A percentile compares a stretch with the other conserved stretches of the same genome.
Evolutionary conservation across 2,797 vertebrate genomes (phyloP).

Genomic region (Sparidentex hasta): DNA sequence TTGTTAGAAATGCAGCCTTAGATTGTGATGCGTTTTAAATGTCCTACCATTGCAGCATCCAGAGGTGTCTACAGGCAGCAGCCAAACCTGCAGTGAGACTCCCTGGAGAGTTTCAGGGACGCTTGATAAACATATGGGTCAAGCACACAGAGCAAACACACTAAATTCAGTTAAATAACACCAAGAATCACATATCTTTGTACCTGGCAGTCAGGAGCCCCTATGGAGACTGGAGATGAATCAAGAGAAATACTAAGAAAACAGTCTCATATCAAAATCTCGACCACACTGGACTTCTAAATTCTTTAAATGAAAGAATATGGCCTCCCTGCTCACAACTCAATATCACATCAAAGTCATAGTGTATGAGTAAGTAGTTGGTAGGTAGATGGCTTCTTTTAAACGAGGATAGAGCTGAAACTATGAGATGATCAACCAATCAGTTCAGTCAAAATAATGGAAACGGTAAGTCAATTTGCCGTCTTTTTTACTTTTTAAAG

Average conservation of each 20-base stretch:
- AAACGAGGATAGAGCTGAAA: neutral
- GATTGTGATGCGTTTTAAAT: neutral
- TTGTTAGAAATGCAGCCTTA: no score
- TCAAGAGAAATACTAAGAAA: neutral
- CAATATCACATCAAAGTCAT: neutral
- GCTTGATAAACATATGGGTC: constrained; percentile 4
- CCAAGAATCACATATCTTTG: neutral
- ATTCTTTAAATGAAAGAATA: neutral
- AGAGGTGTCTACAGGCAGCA: neutral
- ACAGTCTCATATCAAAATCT: neutral
- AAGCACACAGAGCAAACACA: neutral
- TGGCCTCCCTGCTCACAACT: neutral
- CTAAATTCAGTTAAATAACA: neutral
- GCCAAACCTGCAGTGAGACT: constrained; percentile 9
- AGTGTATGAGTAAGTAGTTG: no score
- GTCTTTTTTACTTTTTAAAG: no score
- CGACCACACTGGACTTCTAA: neutral
- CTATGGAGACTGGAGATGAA: no score
- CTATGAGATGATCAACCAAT: neutral
- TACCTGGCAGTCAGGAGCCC: neutral
- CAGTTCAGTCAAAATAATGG: neutral
- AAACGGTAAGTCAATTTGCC: neutral
- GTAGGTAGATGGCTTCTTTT: neutral
- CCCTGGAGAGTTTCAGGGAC: constrained; percentile 1
- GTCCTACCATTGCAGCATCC: neutral